These are phyloP conservation scores for Hoplostethus mediterraneus DNA, from an alignment of 2,797 vertebrate species.

Conservation along the genomic window DNA sequence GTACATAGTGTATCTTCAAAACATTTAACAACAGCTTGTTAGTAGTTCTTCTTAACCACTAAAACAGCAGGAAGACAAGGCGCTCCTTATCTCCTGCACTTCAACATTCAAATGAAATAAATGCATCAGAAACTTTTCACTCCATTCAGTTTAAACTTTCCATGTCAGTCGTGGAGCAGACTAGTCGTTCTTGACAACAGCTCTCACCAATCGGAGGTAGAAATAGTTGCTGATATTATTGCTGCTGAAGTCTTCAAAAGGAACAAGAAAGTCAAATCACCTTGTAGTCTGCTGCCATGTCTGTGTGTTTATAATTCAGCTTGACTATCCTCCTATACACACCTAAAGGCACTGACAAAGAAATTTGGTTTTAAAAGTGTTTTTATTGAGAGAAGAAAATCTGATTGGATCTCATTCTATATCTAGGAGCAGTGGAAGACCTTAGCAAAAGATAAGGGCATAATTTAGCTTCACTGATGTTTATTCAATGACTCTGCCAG, in stretches of 20 bases:
- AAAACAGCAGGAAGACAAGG: not conserved
- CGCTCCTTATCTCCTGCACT: not conserved
- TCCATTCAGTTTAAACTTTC: not conserved
- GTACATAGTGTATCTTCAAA: not conserved
- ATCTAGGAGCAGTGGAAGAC: constrained; percentile 47
- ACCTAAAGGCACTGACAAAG: constrained; percentile 28
- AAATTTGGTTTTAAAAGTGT: constrained; percentile 17
- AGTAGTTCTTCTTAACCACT: not conserved
- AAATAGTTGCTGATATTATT: constrained; percentile 3
- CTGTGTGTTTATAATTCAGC: constrained; percentile 34
- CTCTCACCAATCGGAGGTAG: not conserved
- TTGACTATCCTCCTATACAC: constrained; percentile 20
- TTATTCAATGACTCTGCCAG: constrained; percentile 47
- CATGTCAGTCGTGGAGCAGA: not conserved
- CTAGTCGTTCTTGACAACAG: not conserved
- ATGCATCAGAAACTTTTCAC: not conserved
- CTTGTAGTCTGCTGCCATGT: constrained; percentile 13
- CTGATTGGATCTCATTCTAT: constrained; percentile 58
- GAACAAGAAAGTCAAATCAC: constrained; percentile 7
- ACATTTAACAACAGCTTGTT: not conserved
- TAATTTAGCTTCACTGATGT: constrained; percentile 56
- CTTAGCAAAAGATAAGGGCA: constrained; percentile 57
- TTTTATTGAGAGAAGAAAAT: constrained; percentile 7
- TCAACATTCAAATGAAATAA: not conserved
- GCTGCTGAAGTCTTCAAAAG: constrained; percentile 12